A percentile compares a stretch with the other conserved stretches of the same genome.
Conservation (phyloP, 2,113 vertebrate genomes). For the Callospermophilus lateralis region DNA sequence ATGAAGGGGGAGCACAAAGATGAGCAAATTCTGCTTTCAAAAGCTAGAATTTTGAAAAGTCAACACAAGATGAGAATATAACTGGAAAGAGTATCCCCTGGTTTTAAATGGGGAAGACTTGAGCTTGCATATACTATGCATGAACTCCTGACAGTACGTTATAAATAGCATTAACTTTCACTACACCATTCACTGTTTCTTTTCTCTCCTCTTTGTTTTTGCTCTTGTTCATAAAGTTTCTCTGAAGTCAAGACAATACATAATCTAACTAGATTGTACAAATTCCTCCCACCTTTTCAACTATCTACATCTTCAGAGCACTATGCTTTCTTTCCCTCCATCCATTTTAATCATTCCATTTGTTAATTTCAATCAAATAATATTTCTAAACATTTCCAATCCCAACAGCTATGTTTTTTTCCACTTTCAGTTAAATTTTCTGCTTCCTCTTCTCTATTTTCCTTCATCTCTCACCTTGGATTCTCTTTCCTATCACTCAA, state of each 20-base stretch:
- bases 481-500: constrained; percentile 33
- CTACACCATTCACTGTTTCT: neutral
- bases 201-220: constrained; percentile 41
- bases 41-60: constrained; percentile 6
- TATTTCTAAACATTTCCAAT: constrained; percentile 56
- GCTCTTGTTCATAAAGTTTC: constrained; percentile 53
- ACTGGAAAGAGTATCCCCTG: neutral
- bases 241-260: constrained; percentile 58
- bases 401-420: neutral
- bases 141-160: neutral
- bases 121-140: neutral
- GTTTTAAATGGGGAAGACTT: neutral
- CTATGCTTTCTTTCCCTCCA: constrained; percentile 47
- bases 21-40: neutral
- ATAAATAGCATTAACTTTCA: neutral
- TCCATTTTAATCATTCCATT: constrained; percentile 2
- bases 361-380: constrained; percentile 46
- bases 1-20: neutral
- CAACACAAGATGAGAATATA: neutral
- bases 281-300: constrained; percentile 55
- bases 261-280: constrained; percentile 46
- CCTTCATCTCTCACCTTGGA: neutral
- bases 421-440: neutral
- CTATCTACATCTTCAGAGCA: neutral
- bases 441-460: neutral